Base-by-base conservation (phyloP, 1,140 invertebrate genomes). In the Saccostrea glomerata region DNA sequence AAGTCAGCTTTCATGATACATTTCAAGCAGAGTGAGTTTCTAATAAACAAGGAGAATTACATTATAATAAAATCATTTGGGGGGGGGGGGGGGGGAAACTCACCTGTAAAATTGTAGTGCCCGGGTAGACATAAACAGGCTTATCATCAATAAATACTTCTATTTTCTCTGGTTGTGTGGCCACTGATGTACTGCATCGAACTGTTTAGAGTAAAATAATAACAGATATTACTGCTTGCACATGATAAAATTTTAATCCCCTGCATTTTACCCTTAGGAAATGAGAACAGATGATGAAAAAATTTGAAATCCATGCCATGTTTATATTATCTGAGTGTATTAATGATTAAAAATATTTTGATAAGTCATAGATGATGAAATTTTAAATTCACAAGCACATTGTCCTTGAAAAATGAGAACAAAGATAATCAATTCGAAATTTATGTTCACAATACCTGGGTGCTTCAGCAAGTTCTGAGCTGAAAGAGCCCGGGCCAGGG, bases 141-240 rank as follows among this genome's bases (percentile, higher is more conserved):
- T 99, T 98, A 94, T 99, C 99, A 96, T 99, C 98, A 92, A 99
- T 98, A 95, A 99, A 99, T 17, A 99, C 97, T 96, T 99, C 99
- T 86, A 99, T 96, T 90, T 95, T 94, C 25, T 95, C 92, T 73
- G 93, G 91, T 12, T 89, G 89, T 30, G 92, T 85, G 77, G 89
- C 83, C 63, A 84, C 87, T 40, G 91, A 88, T 0, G 90, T 85
- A 73, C 86, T 92, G 58, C 82, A 90, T 47, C 91, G 89, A n/a
- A 85, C 91, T 92, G 83, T 86, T 89, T 36, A 36, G 86, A 58
- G 73, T 66, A 82, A 90, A 25, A 89, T 11, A 11, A n/a, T 23
- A 47, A 56, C 1, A 36, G 84, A 47, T 15, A 17, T 23, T 25
- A 55, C 0, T 30, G 12, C n/a, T 36, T 36, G 56, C 20, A 17